A percentile compares a stretch with the other conserved stretches of the same genome.
Evolutionary conservation across 2,113 vertebrate genomes (phyloP).

Genomic region (Spheniscus mendiculus): DNA sequence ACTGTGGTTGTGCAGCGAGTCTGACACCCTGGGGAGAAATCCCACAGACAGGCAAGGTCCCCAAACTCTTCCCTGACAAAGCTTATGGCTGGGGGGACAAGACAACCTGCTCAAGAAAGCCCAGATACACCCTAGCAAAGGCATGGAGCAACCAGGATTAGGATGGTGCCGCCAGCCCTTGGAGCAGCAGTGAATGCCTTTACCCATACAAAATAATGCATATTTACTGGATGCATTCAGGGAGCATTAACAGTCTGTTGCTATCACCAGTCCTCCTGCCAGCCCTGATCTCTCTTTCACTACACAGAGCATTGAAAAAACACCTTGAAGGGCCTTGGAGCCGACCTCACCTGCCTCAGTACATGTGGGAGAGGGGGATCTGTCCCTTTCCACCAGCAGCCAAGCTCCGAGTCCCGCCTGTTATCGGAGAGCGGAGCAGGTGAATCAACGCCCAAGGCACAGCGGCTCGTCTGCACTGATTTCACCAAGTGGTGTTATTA

Average conservation of each 20-base stretch:
- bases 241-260: neutral
- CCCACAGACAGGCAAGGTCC: neutral
- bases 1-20: neutral
- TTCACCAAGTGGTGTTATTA: neutral
- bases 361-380: neutral
- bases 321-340: neutral
- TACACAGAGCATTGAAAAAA: neutral
- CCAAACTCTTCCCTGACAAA: neutral
- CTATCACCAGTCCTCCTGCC: neutral
- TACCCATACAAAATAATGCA: rapidly evolving
- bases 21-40: constrained; percentile 16
- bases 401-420: rapidly evolving
- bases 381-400: neutral
- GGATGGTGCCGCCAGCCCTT: neutral
- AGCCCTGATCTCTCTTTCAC: neutral
- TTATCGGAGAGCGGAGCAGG: neutral
- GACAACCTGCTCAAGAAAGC: neutral
- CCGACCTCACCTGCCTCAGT: neutral
- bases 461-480: neutral
- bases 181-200: neutral
- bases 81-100: neutral
- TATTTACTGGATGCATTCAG: neutral
- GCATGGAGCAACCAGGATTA: neutral
- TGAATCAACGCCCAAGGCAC: rapidly evolving
- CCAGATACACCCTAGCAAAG: neutral